Percentiles rank a stretch among this genome's conserved stretches.
Evolutionary conservation across 2,797 vertebrate species (phyloP).

Genomic region (Silurus lanzhouensis): DNA sequence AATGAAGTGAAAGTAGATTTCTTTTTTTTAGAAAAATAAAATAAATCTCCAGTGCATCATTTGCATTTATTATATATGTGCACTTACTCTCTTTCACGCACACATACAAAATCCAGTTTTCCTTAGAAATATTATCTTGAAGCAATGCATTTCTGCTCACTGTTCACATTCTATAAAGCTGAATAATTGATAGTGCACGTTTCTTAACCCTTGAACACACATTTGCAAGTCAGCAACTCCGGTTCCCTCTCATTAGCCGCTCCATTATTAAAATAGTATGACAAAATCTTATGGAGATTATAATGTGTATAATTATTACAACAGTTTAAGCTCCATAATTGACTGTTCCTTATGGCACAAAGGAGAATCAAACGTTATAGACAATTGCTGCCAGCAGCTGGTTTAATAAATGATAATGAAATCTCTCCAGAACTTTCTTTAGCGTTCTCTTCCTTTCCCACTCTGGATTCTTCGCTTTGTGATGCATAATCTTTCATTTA

Average conservation of each 20-base stretch:
- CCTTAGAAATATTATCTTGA: conserved; percentile 28
- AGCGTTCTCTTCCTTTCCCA: background rate
- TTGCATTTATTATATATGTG: background rate
- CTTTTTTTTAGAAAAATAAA: background rate
- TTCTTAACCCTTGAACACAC: conserved; percentile 27
- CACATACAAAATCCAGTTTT: background rate
- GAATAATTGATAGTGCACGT: conserved; percentile 26
- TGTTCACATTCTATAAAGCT: conserved; percentile 20
- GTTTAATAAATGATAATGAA: conserved; percentile 22
- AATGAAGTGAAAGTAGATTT: too few relatives aligned
- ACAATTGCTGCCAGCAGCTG: background rate
- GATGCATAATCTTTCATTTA: background rate
- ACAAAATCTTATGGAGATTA: conserved; percentile 10
- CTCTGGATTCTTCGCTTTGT: background rate
- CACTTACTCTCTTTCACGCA: background rate
- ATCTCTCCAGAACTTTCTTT: conserved; percentile 7
- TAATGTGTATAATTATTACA: conserved; percentile 14
- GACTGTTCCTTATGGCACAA: background rate
- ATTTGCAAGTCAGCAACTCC: background rate
- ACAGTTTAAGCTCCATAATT: background rate
- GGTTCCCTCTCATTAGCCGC: background rate
- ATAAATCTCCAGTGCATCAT: background rate
- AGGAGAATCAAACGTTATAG: conserved; percentile 4
- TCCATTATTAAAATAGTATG: conserved; percentile 27
- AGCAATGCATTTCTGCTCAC: background rate